phyloP scores from a whole-genome alignment of 2,888 invertebrate genomes.

The Calliscelio sp. region DNA sequence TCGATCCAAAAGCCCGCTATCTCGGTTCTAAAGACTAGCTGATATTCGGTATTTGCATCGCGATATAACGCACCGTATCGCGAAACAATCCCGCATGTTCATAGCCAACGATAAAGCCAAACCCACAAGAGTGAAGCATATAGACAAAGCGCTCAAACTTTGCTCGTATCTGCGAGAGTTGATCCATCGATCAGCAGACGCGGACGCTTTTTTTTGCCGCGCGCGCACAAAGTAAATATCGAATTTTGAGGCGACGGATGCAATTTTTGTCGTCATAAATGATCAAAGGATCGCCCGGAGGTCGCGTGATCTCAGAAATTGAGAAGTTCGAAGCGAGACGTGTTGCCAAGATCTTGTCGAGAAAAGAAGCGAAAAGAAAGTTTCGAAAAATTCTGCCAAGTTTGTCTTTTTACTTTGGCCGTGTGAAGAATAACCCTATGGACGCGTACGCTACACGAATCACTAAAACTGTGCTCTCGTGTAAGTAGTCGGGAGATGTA shows the following conservation, averaged over 20 bases:
- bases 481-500: background rate
- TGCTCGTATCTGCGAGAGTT: constrained; percentile 12
- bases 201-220: background rate
- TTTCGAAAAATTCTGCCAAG: constrained; percentile 42
- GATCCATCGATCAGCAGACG: constrained; percentile 26
- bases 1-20: constrained; percentile 6
- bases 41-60: constrained; percentile 29
- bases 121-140: constrained; percentile 5
- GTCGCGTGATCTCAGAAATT: constrained; percentile 34
- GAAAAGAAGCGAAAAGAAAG: constrained; percentile 14
- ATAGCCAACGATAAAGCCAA: constrained; percentile 11
- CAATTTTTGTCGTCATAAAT: constrained; percentile 29
- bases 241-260: background rate
- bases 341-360: constrained; percentile 36
- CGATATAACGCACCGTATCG: background rate
- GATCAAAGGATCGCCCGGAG: constrained; percentile 20
- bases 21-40: background rate
- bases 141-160: constrained; percentile 47
- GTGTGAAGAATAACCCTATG: constrained; percentile 17
- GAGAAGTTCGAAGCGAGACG: constrained; percentile 38
- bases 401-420: constrained; percentile 26
- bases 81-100: constrained; percentile 37
- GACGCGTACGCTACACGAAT: constrained; percentile 11
- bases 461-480: constrained; percentile 1
- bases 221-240: constrained; percentile 13